Conservation (phyloP, 2,888 invertebrate genomes). For the Zhuqinia jingwanae region DNA sequence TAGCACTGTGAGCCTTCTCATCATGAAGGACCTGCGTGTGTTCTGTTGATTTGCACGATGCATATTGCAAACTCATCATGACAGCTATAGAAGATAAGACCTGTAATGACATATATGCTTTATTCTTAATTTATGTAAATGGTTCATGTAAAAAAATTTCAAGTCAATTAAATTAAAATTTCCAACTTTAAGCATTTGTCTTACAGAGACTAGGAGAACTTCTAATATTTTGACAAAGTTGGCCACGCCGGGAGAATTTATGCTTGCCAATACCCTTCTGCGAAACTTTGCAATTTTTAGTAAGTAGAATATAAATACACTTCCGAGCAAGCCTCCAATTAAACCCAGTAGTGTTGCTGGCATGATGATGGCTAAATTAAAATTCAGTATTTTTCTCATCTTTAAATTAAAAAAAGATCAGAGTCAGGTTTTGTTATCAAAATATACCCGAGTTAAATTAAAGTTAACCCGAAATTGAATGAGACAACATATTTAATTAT, state of each 20-base stretch:
- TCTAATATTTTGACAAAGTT: conserved; percentile 80
- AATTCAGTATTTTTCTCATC: conserved; percentile 80
- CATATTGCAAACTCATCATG: conserved; percentile 70
- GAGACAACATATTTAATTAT: background rate
- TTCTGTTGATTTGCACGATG: conserved; percentile 62
- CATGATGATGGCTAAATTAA: conserved; percentile 81
- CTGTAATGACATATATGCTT: conserved; percentile 60
- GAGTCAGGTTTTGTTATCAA: too few species aligned
- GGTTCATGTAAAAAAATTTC: too few species aligned
- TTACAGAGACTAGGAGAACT: conserved; percentile 80
- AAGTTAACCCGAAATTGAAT: background rate
- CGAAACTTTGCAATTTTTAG: conserved; percentile 81
- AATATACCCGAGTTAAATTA: too few species aligned
- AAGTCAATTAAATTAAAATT: too few species aligned
- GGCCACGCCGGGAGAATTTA: conserved; percentile 77
- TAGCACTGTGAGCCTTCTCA: conserved; percentile 65
- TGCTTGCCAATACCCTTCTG: conserved; percentile 80
- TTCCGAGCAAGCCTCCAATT: conserved; percentile 81
- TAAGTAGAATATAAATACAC: conserved; percentile 81
- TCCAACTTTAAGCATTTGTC: too few species aligned
- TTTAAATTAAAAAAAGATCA: conserved; percentile 74
- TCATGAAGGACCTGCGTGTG: conserved; percentile 65
- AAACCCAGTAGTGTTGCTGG: conserved; percentile 81
- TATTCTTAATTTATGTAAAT: too few species aligned
- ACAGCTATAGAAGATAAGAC: conserved; percentile 70